Evolutionary conservation across 1,140 invertebrate species (phyloP), one percentile per base, ranked within the genome.

Genomic region (Lutraria rhynchaena): DNA sequence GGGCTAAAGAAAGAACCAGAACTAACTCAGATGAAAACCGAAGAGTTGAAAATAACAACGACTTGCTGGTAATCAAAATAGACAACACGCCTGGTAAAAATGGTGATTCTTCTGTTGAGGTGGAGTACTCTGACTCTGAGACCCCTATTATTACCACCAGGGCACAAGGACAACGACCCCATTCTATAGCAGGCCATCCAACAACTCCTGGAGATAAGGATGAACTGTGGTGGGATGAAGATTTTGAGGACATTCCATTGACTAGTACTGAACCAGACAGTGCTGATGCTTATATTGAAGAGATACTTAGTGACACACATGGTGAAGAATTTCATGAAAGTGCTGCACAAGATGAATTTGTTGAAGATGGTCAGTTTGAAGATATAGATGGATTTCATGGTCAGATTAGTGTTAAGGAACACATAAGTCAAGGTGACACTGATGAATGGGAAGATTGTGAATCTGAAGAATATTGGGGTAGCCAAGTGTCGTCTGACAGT

Each of bases 361-460:
- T 81, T 55, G 83, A 82, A 35, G 83, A 84, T 58, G 83, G 70
- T 17, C 67, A 81, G 41, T 70, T 84, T 58, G 76, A 81, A 33
- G 70, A 76, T 67, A 71, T 60, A 29, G 46, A 69, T 49, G 61
- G 67, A 57, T 69, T 55, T 44, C 74, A 67, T 73, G 51, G 67
- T 33, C 55, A 58, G 31, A 61, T 24, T 17, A n/a, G 33, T 24
- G 63, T 22, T 13, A 31, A n/a, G 1, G 49, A 67, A 9, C 65
- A 76, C 13, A 33, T 61, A 17, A 81, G 78, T 69, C 70, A 81
- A 31, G 83, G 71, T 4, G 83, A 76, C 19, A 70, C 76, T 24
- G 83, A 84, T 33, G 83, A 84, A 31, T 84, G 83, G 83, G 83
- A 84, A 37, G 83, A 84, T 58, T 76, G 77, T 77, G 67, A 74